Evolutionary conservation across 2,888 invertebrate species (phyloP).

Genomic region (Kuschelorhynchus macadamiae): DNA sequence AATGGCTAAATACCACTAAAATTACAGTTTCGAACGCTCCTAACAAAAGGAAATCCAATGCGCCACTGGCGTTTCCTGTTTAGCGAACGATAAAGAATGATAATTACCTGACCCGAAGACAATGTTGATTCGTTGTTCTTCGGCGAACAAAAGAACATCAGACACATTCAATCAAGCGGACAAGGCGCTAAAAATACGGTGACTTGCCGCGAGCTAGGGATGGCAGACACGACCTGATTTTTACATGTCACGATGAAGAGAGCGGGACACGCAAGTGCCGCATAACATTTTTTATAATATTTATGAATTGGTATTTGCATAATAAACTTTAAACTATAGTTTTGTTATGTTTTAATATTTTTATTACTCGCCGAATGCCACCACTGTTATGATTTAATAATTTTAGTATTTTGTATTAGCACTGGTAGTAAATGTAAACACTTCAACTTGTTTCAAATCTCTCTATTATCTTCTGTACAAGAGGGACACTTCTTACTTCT

Average conservation of each 20-base stretch:
- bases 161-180: slow-evolving; percentile 42
- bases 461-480: too few relatives aligned
- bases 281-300: too few relatives aligned
- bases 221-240: slow-evolving; percentile 37
- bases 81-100: slow-evolving; percentile 37
- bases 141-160: slow-evolving; percentile 37
- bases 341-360: too few relatives aligned
- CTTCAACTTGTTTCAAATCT: too few relatives aligned
- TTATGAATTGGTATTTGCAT: too few relatives aligned
- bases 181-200: slow-evolving; percentile 39
- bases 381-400: too few relatives aligned
- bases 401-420: too few relatives aligned
- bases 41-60: slow-evolving; percentile 38
- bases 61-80: slow-evolving; percentile 41
- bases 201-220: slow-evolving; percentile 29
- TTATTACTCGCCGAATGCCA: too few relatives aligned
- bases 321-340: too few relatives aligned
- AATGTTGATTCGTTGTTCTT: slow-evolving; percentile 39
- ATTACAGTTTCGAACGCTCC: slow-evolving; percentile 24
- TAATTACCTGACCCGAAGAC: slow-evolving; percentile 43
- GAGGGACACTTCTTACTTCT: too few relatives aligned
- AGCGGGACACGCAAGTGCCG: slow-evolving; percentile 12
- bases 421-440: too few relatives aligned
- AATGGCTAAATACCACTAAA: slow-evolving; percentile 31
- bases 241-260: slow-evolving; percentile 25